These are phyloP conservation scores for Drosophila histrio DNA, from an alignment of 2,888 invertebrate species.

Conservation along the genomic window DNA sequence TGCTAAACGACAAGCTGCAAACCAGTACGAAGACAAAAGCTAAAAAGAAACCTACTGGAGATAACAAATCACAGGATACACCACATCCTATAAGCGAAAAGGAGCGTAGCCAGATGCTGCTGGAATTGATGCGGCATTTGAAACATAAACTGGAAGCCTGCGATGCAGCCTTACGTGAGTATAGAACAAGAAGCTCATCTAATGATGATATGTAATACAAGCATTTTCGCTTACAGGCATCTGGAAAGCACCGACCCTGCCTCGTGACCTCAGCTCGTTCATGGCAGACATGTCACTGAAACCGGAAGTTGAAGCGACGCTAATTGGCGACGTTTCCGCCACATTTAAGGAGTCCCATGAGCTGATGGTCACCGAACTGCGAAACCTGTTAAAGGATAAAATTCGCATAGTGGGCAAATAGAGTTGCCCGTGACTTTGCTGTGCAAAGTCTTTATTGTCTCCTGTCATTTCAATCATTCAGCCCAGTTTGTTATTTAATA, in stretches of 20 bases:
- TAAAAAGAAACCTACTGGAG: slow-evolving; percentile 59
- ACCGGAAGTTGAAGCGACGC: slow-evolving; percentile 82
- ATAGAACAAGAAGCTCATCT: neutral
- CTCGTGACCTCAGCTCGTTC: slow-evolving; percentile 80
- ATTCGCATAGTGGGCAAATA: slow-evolving; percentile 83
- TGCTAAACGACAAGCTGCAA: slow-evolving; percentile 82
- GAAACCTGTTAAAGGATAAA: slow-evolving; percentile 83
- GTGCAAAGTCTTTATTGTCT: slow-evolving; percentile 56
- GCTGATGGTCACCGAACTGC: slow-evolving; percentile 81
- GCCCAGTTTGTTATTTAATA: slow-evolving; percentile 76
- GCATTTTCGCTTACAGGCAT: slow-evolving; percentile 51
- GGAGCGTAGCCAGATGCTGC: slow-evolving; percentile 81
- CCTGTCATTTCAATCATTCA: slow-evolving; percentile 28
- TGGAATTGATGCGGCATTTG: slow-evolving; percentile 82
- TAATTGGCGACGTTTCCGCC: slow-evolving; percentile 81
- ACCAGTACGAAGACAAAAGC: slow-evolving; percentile 76
- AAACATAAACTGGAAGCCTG: slow-evolving; percentile 82
- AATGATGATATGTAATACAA: neutral
- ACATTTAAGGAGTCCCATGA: slow-evolving; percentile 83
- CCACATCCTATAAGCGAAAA: slow-evolving; percentile 79
- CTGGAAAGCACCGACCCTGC: slow-evolving; percentile 82
- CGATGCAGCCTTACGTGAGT: slow-evolving; percentile 81
- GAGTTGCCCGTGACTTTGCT: slow-evolving; percentile 52
- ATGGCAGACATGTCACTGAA: slow-evolving; percentile 84
- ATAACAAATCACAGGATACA: slow-evolving; percentile 53